These are phyloP conservation scores for Tricholauxania praeusta DNA, from an alignment of 2,888 invertebrate genomes.

Conservation along the genomic window DNA sequence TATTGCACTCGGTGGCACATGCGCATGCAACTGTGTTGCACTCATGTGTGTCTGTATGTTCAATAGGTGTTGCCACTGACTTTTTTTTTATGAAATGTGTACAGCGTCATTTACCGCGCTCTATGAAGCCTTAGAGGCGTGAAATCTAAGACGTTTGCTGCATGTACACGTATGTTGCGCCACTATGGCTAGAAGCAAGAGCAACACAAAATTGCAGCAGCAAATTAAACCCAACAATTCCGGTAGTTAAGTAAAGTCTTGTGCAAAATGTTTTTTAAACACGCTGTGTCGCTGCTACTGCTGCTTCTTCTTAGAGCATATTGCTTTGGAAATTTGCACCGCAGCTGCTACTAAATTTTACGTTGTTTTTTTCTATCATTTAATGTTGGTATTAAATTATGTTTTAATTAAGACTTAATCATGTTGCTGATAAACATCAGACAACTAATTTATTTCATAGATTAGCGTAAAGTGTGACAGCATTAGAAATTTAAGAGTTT, in stretches of 20 bases:
- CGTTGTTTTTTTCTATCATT: neutral
- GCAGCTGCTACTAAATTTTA: neutral
- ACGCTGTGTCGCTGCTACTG: conserved; percentile 18
- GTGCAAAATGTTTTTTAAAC: conserved; percentile 21
- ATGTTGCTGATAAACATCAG: conserved; percentile 59
- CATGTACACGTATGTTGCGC: conserved; percentile 10
- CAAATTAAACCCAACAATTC: conserved; percentile 20
- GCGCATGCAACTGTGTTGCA: conserved; percentile 9
- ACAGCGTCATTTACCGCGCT: neutral
- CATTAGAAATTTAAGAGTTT: conserved; percentile 7
- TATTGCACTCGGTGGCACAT: neutral
- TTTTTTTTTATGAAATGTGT: conserved; percentile 28
- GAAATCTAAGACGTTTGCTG: conserved; percentile 37
- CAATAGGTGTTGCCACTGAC: conserved; percentile 39
- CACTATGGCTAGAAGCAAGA: neutral
- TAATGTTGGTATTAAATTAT: conserved; percentile 40
- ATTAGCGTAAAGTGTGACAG: conserved; percentile 32
- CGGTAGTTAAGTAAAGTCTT: conserved; percentile 17
- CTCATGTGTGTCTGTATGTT: conserved; percentile 6
- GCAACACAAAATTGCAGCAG: neutral
- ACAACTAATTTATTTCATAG: conserved; percentile 37
- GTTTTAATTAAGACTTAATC: conserved; percentile 64
- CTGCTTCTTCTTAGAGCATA: conserved; percentile 24
- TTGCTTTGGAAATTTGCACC: conserved; percentile 50
- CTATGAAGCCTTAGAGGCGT: conserved; percentile 26